phyloP scores from a whole-genome alignment of 2,113 vertebrate species.

The Calidris pugnax region DNA sequence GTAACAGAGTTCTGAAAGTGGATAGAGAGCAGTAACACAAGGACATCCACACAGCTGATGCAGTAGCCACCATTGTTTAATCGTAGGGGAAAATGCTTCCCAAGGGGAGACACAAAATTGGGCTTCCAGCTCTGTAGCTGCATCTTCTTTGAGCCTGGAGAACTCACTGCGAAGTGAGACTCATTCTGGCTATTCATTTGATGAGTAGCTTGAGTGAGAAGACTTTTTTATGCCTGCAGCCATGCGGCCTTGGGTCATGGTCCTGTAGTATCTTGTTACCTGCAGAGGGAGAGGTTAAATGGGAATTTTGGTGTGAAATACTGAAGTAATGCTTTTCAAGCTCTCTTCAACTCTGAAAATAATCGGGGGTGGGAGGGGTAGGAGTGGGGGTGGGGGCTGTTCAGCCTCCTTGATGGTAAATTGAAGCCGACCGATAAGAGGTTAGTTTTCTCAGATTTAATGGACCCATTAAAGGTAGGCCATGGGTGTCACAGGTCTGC shows the following conservation, averaged over 20 bases:
- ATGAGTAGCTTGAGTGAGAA: not conserved
- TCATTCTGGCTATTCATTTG: not conserved
- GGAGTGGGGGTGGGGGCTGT: not conserved
- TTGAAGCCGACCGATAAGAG: not conserved
- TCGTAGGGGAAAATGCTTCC: not conserved
- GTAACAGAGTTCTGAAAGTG: not conserved
- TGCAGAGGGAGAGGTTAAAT: not conserved
- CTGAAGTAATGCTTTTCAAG: not conserved
- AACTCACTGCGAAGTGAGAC: not conserved
- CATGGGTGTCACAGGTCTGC: not conserved
- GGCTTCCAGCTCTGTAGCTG: not conserved
- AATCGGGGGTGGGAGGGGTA: too few relatives aligned
- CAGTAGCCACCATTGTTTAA: not conserved
- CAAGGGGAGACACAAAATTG: not conserved
- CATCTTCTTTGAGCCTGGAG: not conserved
- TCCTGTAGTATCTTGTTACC: not conserved
- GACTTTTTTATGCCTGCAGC: not conserved
- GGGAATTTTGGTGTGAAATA: not conserved
- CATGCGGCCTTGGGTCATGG: not conserved
- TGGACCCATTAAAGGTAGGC: not conserved
- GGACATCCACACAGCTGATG: not conserved
- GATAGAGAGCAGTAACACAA: not conserved
- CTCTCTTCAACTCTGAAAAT: not conserved
- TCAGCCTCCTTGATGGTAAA: not conserved
- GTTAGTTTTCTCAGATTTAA: not conserved